phyloP scores from a whole-genome alignment of 2,113 vertebrate species.

The Nyctibius bracteatus region DNA sequence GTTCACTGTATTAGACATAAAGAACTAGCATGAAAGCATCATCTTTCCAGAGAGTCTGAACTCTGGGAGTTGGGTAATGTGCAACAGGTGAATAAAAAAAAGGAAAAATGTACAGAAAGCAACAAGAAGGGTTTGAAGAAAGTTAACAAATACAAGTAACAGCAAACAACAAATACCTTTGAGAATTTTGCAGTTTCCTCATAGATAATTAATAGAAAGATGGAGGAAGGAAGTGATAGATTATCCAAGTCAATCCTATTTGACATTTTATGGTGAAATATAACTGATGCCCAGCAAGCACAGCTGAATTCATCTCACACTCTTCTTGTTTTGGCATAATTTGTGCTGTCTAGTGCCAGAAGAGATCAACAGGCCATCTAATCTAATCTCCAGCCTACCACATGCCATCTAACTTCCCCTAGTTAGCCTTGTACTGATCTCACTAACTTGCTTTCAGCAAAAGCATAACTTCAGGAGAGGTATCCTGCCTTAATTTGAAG shows the following conservation, averaged over 20 bases:
- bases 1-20: neutral
- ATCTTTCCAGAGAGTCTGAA: neutral
- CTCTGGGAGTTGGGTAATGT: neutral
- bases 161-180: neutral
- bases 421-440: neutral
- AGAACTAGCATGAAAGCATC: neutral
- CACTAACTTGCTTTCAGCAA: neutral
- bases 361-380: neutral
- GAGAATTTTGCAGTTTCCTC: neutral
- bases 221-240: neutral
- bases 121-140: neutral
- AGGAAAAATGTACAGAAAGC: neutral
- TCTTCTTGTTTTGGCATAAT: neutral
- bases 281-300: neutral
- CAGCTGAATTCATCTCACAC: neutral
- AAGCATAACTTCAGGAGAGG: neutral
- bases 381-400: neutral
- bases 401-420: neutral
- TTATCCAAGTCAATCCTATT: neutral
- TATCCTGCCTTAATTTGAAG: neutral
- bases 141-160: neutral
- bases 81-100: conserved; percentile 34
- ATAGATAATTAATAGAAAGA: neutral
- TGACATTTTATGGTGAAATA: neutral
- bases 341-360: neutral